These are phyloP conservation scores for Epicampocera succincta DNA, from an alignment of 2,888 invertebrate genomes.

Conservation along the genomic window DNA sequence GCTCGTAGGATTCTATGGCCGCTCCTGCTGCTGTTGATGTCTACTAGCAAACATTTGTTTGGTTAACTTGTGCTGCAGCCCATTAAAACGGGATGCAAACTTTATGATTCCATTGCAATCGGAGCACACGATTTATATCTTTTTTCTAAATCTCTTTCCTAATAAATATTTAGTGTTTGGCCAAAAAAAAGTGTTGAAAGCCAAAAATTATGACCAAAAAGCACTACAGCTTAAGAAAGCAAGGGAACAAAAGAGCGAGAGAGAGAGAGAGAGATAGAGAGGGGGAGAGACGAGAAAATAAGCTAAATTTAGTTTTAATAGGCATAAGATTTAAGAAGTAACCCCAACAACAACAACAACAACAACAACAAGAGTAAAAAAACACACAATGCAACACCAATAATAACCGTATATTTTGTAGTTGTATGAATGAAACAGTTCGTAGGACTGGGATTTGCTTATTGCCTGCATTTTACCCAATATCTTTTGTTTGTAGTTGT, in stretches of 20 bases:
- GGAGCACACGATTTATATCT: conserved; percentile 74
- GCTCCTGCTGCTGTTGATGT: conserved; percentile 10
- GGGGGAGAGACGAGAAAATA: conserved; percentile 41
- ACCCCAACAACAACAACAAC: conserved; percentile 15
- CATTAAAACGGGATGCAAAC: conserved; percentile 71
- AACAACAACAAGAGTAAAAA: too few species aligned
- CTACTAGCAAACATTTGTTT: not conserved
- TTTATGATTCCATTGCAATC: conserved; percentile 73
- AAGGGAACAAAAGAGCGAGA: not conserved
- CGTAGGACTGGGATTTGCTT: conserved; percentile 1
- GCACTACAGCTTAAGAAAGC: conserved; percentile 70
- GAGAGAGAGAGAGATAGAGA: conserved; percentile 1
- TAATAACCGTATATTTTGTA: conserved; percentile 68
- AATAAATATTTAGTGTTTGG: conserved; percentile 67
- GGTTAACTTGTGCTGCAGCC: conserved; percentile 57
- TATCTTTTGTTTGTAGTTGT: conserved; percentile 16
- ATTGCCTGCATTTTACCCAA: conserved; percentile 13
- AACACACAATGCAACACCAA: conserved; percentile 48
- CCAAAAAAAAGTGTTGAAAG: conserved; percentile 78
- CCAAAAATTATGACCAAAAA: conserved; percentile 76
- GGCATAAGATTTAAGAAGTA: conserved; percentile 53
- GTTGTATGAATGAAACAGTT: not conserved
- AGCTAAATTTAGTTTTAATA: conserved; percentile 48
- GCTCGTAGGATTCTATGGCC: too few species aligned
- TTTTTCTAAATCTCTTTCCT: conserved; percentile 68